Percentiles rank a stretch among this genome's conserved stretches.
These are phyloP conservation scores for Sicus ferrugineus DNA, from an alignment of 2,888 invertebrate species.

Conservation along the genomic window DNA sequence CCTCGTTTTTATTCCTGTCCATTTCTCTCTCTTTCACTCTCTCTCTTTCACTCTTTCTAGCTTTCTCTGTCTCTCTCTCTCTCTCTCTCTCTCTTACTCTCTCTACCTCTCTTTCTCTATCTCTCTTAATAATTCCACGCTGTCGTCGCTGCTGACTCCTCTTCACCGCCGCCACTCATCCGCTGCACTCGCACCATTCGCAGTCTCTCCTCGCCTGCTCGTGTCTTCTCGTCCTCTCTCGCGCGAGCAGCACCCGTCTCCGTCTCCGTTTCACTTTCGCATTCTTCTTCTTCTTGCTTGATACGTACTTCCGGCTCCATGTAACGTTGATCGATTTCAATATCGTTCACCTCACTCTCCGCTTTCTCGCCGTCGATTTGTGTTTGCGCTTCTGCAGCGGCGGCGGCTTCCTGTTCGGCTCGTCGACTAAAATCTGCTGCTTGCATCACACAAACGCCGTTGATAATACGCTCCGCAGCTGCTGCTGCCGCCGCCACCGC, in stretches of 20 bases:
- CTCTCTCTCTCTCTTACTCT: constrained; percentile 5
- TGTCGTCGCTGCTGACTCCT: constrained; percentile 37
- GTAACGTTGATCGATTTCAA: constrained; percentile 57
- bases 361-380: constrained; percentile 32
- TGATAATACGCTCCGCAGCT: constrained; percentile 77
- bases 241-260: neutral
- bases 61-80: constrained; percentile 22
- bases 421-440: constrained; percentile 73
- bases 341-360: constrained; percentile 48
- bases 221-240: constrained; percentile 35
- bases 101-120: neutral
- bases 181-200: constrained; percentile 55
- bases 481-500: constrained; percentile 30
- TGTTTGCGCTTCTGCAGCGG: constrained; percentile 59
- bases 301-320: constrained; percentile 62
- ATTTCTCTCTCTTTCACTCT: constrained; percentile 9
- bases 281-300: constrained; percentile 61
- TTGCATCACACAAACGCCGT: constrained; percentile 90
- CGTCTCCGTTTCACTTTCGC: constrained; percentile 49
- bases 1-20: too few relatives aligned
- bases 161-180: constrained; percentile 53
- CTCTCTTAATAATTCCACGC: constrained; percentile 52
- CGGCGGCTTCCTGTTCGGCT: constrained; percentile 77
- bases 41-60: constrained; percentile 17
- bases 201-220: constrained; percentile 55